Percentiles rank a stretch among this genome's conserved stretches.
These are phyloP conservation scores for Erpornis zantholeuca DNA, from an alignment of 2,113 vertebrate genomes.

Conservation along the genomic window DNA sequence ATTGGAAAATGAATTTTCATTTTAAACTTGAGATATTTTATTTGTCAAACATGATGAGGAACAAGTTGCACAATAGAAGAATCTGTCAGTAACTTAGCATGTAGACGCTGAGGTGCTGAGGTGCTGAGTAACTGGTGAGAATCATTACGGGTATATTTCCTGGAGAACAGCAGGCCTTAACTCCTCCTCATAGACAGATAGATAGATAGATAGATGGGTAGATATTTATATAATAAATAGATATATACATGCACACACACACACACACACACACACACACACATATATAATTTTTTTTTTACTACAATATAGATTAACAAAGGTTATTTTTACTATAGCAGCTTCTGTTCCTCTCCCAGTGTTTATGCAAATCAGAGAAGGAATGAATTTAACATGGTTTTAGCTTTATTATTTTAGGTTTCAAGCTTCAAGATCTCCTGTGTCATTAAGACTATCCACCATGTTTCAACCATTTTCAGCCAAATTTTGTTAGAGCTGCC, in stretches of 20 bases:
- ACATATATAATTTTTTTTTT: background rate
- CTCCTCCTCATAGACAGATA: background rate
- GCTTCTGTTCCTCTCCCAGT: background rate
- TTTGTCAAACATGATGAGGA: background rate
- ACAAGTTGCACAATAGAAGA: background rate
- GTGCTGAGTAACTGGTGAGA: background rate
- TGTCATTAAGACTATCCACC: background rate
- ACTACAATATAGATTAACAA: background rate
- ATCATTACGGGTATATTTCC: background rate
- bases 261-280: rapidly evolving
- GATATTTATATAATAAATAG: background rate
- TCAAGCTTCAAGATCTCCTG: background rate
- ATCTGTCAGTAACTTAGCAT: background rate
- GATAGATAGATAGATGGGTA: too few species aligned
- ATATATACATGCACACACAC: background rate
- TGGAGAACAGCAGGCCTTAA: background rate
- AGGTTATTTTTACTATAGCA: background rate
- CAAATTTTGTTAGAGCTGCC: background rate
- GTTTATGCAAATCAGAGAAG: background rate
- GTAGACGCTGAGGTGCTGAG: background rate
- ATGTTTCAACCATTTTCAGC: background rate
- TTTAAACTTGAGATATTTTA: background rate
- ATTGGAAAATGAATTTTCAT: background rate
- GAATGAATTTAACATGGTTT: background rate
- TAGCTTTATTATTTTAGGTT: background rate